Evolutionary conservation across 2,797 vertebrate species (phyloP), one percentile per base, ranked within the genome.

Genomic region (Lepus oiostolus): DNA sequence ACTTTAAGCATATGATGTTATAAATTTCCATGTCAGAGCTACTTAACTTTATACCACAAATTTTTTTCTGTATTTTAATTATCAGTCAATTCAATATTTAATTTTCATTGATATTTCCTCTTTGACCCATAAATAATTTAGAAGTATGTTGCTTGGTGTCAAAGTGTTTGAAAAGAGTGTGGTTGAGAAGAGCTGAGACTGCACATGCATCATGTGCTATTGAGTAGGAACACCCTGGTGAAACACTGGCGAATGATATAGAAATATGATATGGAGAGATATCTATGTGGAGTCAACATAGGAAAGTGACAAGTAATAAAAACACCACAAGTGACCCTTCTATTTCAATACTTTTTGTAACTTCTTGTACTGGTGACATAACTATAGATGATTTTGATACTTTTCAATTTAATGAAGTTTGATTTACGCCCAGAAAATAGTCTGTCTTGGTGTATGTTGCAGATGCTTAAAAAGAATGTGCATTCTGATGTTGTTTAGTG

Each of bases 51-150:
- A 47, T 60, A 2, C 4, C 28, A 47, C 24, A 76, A 80, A 62
- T 72, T 76, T 76, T 35, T 76, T 65, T 7, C 22, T 89, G 5
- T 87, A 28, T 79, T 93, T 90, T 83, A 84, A 80, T 60, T 85
- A 32, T 85, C 19, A 68, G 7, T 95, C 82, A 67, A 75, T 81
- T 52, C 28, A 71, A 82, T n/a, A 52, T 91, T 65, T 65, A 38
- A 38, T 80, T 88, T 42, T 65, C 42, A n/a, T 85, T 77, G n/a
- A 30, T 16, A 60, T n/a, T 84, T 47, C 28, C 67, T 88, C 13
- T 19, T 91, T 91, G 47, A 85, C 4, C 7, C 7, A 85, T 65
- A 81, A 65, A 67, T 93, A 72, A 72, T 72, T 68, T 89, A 65
- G 19, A 93, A 76, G 14, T 70, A 11, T 42, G 32, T 65, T 85